Evolutionary conservation across 2,797 vertebrate genomes (phyloP).

Genomic region (Acrossocheilus wenchowensis): DNA sequence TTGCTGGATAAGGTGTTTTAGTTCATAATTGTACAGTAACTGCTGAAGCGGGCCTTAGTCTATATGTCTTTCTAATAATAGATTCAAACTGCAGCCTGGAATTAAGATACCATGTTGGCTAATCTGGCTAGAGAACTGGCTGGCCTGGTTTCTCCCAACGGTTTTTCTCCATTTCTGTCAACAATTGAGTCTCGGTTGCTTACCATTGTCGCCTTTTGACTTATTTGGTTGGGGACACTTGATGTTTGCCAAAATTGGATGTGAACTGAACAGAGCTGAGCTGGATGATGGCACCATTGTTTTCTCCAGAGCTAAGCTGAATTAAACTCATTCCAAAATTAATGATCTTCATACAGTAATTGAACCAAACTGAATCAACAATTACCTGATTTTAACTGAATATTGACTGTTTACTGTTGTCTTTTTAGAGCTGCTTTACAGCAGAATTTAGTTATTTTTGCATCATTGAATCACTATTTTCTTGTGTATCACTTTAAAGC

Average conservation of each 20-base stretch:
- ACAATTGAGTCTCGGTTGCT: not conserved
- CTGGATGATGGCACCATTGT: not conserved
- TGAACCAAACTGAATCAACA: not conserved
- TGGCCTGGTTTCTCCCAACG: too few relatives aligned
- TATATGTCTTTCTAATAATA: conserved; percentile 25
- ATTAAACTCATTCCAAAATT: not conserved
- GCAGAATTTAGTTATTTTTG: too few relatives aligned
- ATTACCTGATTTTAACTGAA: not conserved
- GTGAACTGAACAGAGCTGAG: too few relatives aligned
- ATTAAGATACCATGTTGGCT: too few relatives aligned
- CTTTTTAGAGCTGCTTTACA: not conserved
- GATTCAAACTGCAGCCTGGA: not conserved
- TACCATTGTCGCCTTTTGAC: too few relatives aligned
- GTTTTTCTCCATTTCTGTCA: not conserved
- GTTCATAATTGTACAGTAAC: conserved; percentile 10
- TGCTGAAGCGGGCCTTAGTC: not conserved
- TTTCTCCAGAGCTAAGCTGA: too few relatives aligned
- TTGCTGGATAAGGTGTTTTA: conserved; percentile 17
- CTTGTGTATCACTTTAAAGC: not conserved
- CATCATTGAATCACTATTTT: not conserved
- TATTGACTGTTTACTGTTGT: not conserved
- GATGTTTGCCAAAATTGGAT: too few relatives aligned
- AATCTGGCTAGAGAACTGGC: not conserved
- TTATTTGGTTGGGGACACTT: too few relatives aligned
- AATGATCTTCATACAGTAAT: not conserved